A percentile compares a stretch with the other conserved stretches of the same genome.
Evolutionary conservation across 2,888 invertebrate genomes (phyloP).

Genomic region (Cheilosia vernalis): DNA sequence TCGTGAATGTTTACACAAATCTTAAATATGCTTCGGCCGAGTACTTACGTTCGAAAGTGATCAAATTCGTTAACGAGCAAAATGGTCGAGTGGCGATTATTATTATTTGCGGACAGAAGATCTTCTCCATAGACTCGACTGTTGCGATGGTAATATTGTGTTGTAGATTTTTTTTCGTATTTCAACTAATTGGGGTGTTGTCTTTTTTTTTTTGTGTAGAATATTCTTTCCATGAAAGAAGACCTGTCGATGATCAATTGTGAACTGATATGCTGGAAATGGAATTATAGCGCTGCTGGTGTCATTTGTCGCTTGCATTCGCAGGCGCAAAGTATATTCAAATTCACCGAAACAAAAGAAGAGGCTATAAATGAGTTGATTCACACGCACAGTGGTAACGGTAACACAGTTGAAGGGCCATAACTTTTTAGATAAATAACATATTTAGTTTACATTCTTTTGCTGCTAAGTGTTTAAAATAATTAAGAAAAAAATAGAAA

Average conservation of each 20-base stretch:
- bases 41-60: constrained; percentile 87
- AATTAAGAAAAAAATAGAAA: not conserved
- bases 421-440: constrained; percentile 2
- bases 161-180: not conserved
- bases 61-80: constrained; percentile 88
- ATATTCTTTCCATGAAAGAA: constrained; percentile 84
- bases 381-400: constrained; percentile 23
- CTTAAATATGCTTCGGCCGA: constrained; percentile 93
- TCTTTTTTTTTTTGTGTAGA: constrained; percentile 81
- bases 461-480: constrained; percentile 22
- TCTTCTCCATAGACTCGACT: constrained; percentile 86
- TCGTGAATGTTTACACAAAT: constrained; percentile 88
- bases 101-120: constrained; percentile 89
- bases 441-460: constrained; percentile 39
- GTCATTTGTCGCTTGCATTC: constrained; percentile 80
- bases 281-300: constrained; percentile 81
- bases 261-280: constrained; percentile 85
- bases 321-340: constrained; percentile 79
- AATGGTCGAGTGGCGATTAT: constrained; percentile 86
- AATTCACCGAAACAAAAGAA: constrained; percentile 77
- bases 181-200: not conserved
- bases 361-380: constrained; percentile 76
- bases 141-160: constrained; percentile 85
- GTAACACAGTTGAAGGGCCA: constrained; percentile 12
- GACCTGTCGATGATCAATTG: constrained; percentile 85